phyloP scores from a whole-genome alignment of 1,140 invertebrate genomes.

The Bombus sylvicola region DNA sequence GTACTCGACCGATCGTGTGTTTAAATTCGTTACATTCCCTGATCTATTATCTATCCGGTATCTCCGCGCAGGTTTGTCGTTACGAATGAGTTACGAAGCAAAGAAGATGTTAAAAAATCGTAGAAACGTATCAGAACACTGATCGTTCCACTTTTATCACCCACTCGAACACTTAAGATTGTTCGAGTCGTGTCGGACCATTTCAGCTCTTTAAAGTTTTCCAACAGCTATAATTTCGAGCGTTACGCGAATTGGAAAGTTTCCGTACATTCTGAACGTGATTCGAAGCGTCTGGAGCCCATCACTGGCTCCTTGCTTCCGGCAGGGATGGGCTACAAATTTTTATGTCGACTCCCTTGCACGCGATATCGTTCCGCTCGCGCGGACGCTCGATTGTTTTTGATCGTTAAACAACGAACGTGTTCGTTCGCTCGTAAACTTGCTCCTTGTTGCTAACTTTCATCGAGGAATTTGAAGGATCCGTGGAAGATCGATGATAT shows the following conservation, averaged over 20 bases:
- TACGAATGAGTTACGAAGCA: background rate
- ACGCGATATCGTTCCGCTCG: conserved; percentile 25
- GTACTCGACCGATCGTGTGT: too few relatives aligned
- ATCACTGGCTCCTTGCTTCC: background rate
- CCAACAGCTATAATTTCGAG: conserved; percentile 25
- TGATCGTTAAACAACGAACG: conserved; percentile 27
- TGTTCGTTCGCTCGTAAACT: background rate
- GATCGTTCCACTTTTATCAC: background rate
- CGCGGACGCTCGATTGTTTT: conserved; percentile 34
- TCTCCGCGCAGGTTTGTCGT: background rate
- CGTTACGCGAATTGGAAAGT: conserved; percentile 24
- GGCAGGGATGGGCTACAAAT: conserved; percentile 24
- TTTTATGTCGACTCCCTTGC: conserved; percentile 48
- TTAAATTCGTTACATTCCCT: too few relatives aligned
- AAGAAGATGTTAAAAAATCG: background rate
- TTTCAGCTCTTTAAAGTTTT: conserved; percentile 16
- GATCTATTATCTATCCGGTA: too few relatives aligned
- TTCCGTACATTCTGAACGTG: background rate
- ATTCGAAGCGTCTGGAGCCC: conserved; percentile 18
- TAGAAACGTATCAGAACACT: too few relatives aligned
- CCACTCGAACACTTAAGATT: background rate
- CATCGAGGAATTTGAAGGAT: background rate
- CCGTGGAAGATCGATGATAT: background rate
- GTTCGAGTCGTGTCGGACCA: background rate
- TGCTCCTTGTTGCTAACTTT: conserved; percentile 34